Percentiles rank a stretch among this genome's conserved stretches.
These are phyloP conservation scores for Zaprionus inermis DNA, from an alignment of 1,140 invertebrate species.

Conservation along the genomic window DNA sequence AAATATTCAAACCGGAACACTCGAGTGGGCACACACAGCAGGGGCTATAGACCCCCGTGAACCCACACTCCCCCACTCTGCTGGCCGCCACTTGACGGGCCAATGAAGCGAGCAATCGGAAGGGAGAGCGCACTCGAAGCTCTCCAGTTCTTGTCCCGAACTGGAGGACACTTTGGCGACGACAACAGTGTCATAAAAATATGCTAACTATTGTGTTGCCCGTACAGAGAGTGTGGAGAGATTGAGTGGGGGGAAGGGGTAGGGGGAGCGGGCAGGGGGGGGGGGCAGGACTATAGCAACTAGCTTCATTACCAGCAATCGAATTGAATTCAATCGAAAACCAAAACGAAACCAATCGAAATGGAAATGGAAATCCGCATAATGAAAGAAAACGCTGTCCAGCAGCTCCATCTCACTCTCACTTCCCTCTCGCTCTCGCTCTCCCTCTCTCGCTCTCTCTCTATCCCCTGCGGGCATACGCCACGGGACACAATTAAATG, in stretches of 20 bases:
- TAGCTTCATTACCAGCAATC: conserved; percentile 69
- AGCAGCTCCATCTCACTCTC: no score
- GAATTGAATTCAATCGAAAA: conserved; percentile 56
- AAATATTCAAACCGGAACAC: conserved; percentile 13
- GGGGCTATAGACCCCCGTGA: background rate
- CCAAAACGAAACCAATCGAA: conserved; percentile 26
- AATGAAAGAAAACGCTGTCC: conserved; percentile 34
- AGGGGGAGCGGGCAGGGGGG: background rate
- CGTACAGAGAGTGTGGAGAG: no score
- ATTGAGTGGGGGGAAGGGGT: background rate
- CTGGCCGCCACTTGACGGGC: conserved; percentile 4
- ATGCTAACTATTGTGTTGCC: conserved; percentile 62
- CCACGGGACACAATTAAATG: conserved; percentile 62
- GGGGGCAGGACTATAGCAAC: no score
- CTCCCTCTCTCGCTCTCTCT: background rate
- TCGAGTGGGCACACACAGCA: conserved; percentile 1
- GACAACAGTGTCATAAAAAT: conserved; percentile 69
- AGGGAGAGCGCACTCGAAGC: conserved; percentile 35
- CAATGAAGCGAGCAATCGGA: conserved; percentile 69
- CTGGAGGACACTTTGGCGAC: conserved; percentile 65
- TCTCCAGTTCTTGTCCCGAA: conserved; percentile 18
- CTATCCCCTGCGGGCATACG: background rate
- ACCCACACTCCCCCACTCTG: no score
- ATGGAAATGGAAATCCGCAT: conserved; percentile 44
- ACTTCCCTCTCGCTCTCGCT: background rate